A percentile compares a stretch with the other conserved stretches of the same genome.
These are phyloP conservation scores for Drosophila melanocephala DNA, from an alignment of 2,888 invertebrate genomes.

Conservation along the genomic window DNA sequence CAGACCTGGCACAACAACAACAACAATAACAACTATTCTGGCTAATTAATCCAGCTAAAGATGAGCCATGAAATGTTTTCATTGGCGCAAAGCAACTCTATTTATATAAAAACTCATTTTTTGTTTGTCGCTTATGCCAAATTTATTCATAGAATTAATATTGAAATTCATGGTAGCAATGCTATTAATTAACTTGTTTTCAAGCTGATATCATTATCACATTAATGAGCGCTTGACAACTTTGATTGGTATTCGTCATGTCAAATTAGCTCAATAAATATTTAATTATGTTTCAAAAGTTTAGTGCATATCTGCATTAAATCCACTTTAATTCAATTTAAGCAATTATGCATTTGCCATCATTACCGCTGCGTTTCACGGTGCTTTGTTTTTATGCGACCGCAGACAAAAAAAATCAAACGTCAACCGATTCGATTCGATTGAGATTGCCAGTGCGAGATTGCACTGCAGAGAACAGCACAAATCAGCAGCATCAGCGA, in stretches of 20 bases:
- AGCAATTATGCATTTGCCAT: slow-evolving; percentile 22
- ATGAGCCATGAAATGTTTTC: slow-evolving; percentile 34
- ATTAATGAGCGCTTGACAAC: background rate
- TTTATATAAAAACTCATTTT: background rate
- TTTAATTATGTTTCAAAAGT: slow-evolving; percentile 3
- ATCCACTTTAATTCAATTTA: slow-evolving; percentile 34
- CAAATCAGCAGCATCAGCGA: slow-evolving; percentile 47
- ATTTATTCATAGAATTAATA: background rate
- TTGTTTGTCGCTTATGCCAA: background rate
- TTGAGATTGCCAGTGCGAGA: slow-evolving; percentile 41
- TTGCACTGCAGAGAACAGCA: slow-evolving; percentile 56
- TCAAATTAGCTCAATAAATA: slow-evolving; percentile 3
- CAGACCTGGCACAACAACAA: slow-evolving; percentile 23
- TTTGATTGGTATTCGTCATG: background rate
- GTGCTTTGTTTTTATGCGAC: slow-evolving; percentile 34
- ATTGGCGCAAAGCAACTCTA: slow-evolving; percentile 3
- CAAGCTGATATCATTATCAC: background rate
- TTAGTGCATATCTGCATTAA: slow-evolving; percentile 22
- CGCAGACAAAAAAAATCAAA: slow-evolving; percentile 53
- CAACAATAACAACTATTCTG: slow-evolving; percentile 42
- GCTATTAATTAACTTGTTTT: background rate
- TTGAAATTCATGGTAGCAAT: background rate
- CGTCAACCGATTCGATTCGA: slow-evolving; percentile 23
- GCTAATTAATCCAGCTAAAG: slow-evolving; percentile 50
- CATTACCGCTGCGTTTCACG: slow-evolving; percentile 15